Percentiles rank a stretch among this genome's conserved stretches.
phyloP scores from a whole-genome alignment of 2,797 vertebrate species.

The Numenius phaeopus region DNA sequence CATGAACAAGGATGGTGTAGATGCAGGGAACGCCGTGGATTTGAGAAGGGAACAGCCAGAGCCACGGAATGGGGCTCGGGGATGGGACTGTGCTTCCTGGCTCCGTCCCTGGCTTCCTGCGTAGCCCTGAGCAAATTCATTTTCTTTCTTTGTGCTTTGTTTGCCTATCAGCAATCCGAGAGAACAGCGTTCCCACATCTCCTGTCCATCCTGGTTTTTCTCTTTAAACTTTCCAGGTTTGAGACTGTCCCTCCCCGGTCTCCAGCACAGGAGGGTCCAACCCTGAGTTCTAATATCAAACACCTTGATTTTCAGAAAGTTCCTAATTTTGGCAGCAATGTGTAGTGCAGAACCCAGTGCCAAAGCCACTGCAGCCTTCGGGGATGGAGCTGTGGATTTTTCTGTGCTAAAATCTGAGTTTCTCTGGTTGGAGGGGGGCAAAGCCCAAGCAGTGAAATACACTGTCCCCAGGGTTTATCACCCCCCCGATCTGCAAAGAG shows the following conservation, averaged over 20 bases:
- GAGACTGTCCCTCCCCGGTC: background rate
- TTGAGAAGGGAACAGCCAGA: background rate
- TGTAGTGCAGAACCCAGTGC: accelerated
- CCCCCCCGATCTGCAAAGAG: background rate
- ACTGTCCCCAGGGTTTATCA: background rate
- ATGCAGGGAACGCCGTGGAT: accelerated
- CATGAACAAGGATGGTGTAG: background rate
- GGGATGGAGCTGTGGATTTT: background rate
- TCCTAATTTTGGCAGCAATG: background rate
- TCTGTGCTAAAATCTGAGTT: background rate
- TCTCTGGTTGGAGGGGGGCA: background rate
- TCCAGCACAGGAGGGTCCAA: background rate
- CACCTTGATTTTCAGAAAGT: background rate
- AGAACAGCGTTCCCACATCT: background rate
- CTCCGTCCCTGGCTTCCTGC: background rate
- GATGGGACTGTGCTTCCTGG: background rate
- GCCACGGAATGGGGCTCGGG: background rate
- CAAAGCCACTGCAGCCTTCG: background rate
- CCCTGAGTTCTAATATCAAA: too few relatives aligned
- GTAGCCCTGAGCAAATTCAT: background rate
- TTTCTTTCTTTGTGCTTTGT: background rate
- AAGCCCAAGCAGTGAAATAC: background rate
- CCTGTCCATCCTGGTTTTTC: background rate
- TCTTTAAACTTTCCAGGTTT: background rate
- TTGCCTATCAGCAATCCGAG: accelerated